Conservation (phyloP, 2,113 vertebrate genomes). For the Aramus guarauna region DNA sequence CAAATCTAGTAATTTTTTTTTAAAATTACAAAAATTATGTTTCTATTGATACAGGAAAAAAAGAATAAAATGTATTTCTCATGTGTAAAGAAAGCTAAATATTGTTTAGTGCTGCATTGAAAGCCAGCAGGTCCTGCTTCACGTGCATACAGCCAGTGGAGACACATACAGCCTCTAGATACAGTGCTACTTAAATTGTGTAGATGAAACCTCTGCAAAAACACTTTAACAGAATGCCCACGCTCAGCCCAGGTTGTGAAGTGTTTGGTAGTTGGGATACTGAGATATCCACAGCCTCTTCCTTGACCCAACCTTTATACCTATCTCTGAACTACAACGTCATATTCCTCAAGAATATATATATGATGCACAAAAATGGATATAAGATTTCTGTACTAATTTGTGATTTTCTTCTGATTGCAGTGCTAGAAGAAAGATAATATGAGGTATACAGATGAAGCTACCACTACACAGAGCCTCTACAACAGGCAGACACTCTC, state of each 20-base stretch:
- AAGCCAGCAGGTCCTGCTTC: not conserved
- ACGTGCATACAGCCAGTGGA: not conserved
- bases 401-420: not conserved
- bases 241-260: not conserved
- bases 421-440: not conserved
- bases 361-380: not conserved
- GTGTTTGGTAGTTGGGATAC: rapidly evolving
- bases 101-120: not conserved
- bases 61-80: not conserved
- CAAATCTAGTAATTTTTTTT: slow-evolving; percentile 44
- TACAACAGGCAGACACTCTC: not conserved
- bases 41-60: slow-evolving; percentile 1
- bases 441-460: not conserved
- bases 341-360: not conserved
- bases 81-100: slow-evolving; percentile 20
- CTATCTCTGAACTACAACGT: rapidly evolving
- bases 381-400: not conserved
- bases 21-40: slow-evolving; percentile 51
- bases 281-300: not conserved
- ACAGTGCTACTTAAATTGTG: no score
- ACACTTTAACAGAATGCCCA: not conserved
- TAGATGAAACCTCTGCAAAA: not conserved
- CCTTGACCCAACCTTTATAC: rapidly evolving
- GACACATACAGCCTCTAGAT: not conserved
- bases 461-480: not conserved